phyloP scores from a whole-genome alignment of 1,140 invertebrate genomes.

The Augochlora pura region DNA sequence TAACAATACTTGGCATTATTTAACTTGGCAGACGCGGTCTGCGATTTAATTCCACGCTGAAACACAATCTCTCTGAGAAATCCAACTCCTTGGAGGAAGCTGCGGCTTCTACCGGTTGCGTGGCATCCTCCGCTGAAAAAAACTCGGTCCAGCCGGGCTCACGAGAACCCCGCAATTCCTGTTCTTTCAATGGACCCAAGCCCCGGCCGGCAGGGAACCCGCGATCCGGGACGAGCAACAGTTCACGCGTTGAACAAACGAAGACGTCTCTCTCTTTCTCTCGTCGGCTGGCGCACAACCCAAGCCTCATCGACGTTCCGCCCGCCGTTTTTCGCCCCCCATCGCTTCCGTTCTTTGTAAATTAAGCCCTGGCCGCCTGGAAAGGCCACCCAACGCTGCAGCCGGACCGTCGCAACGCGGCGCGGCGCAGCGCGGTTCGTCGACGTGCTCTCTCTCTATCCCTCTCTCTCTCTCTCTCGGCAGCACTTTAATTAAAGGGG shows the following conservation, averaged over 20 bases:
- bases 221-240: slow-evolving; percentile 11
- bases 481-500: slow-evolving; percentile 30
- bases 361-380: background rate
- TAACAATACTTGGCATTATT: too few species aligned
- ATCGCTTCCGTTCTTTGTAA: slow-evolving; percentile 33
- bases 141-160: background rate
- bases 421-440: background rate
- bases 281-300: background rate
- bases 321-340: slow-evolving; percentile 27
- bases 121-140: background rate
- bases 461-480: too few species aligned
- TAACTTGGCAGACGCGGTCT: too few species aligned
- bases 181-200: background rate
- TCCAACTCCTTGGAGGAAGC: too few species aligned
- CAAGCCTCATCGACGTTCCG: background rate
- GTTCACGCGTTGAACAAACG: slow-evolving; percentile 8
- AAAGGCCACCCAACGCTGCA: background rate
- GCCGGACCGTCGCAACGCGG: background rate
- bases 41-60: too few species aligned
- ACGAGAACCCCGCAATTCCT: slow-evolving; percentile 3
- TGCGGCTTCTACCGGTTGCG: too few species aligned
- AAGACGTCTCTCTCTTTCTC: slow-evolving; percentile 34
- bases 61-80: too few species aligned
- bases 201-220: too few species aligned
- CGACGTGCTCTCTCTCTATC: too few species aligned